Percentiles rank a stretch among this genome's conserved stretches.
These are phyloP conservation scores for Anastrepha ludens DNA, from an alignment of 1,140 invertebrate genomes.

Conservation along the genomic window DNA sequence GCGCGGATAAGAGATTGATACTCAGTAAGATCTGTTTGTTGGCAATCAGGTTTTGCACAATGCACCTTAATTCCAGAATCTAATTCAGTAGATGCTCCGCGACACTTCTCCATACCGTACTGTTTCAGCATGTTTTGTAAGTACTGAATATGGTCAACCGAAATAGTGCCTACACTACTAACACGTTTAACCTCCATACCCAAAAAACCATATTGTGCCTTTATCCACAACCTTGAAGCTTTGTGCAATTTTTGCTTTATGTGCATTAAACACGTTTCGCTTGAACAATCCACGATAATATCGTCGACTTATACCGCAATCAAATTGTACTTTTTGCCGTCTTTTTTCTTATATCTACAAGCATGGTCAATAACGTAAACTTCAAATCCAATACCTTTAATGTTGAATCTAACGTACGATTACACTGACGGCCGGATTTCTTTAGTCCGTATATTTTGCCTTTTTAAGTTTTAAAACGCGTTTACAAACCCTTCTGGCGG, in stretches of 20 bases:
- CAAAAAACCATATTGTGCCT: slow-evolving; percentile 50
- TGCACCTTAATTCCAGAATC: slow-evolving; percentile 58
- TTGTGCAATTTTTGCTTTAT: slow-evolving; percentile 51
- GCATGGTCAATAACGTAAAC: not conserved
- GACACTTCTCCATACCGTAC: slow-evolving; percentile 71
- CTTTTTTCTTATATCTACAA: slow-evolving; percentile 31
- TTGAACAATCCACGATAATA: slow-evolving; percentile 54
- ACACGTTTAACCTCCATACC: slow-evolving; percentile 52
- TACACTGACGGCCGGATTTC: slow-evolving; percentile 67
- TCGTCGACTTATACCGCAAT: slow-evolving; percentile 51
- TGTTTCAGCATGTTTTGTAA: slow-evolving; percentile 67
- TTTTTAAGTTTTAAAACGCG: slow-evolving; percentile 63
- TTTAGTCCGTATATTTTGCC: slow-evolving; percentile 70
- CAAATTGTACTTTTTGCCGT: not conserved
- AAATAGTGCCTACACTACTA: slow-evolving; percentile 57
- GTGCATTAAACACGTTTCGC: slow-evolving; percentile 55
- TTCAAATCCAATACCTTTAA: slow-evolving; percentile 5
- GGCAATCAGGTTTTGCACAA: slow-evolving; percentile 40
- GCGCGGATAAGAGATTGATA: slow-evolving; percentile 63
- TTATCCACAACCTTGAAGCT: slow-evolving; percentile 53
- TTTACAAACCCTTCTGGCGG: not conserved
- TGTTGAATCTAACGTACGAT: slow-evolving; percentile 59
- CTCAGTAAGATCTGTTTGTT: slow-evolving; percentile 54
- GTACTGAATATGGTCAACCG: slow-evolving; percentile 67
- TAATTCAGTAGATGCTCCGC: slow-evolving; percentile 66